Conservation (phyloP, 1,140 invertebrate genomes). For the Ceratina japonica region DNA sequence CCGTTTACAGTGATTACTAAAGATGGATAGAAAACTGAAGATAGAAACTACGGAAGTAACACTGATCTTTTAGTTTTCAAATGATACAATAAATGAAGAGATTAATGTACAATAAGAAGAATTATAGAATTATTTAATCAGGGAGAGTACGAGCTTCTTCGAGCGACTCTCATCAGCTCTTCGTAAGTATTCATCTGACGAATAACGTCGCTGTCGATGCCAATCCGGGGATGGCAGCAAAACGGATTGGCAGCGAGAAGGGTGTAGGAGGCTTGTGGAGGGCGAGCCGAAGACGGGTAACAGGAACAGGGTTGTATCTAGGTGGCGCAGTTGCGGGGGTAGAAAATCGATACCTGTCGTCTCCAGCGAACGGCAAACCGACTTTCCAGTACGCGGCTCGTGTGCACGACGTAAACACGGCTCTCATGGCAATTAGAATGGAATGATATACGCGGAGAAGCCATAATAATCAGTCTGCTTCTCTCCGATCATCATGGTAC, state of each 20-base stretch:
- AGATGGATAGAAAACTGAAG: too few species aligned
- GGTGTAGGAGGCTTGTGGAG: conserved; percentile 43
- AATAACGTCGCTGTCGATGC: conserved; percentile 25
- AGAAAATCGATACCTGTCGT: conserved; percentile 78
- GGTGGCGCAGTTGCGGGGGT: conserved; percentile 61
- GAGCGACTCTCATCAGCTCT: too few species aligned
- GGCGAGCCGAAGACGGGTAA: conserved; percentile 37
- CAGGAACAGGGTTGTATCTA: conserved; percentile 56
- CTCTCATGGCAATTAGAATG: conserved; percentile 68
- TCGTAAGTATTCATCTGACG: conserved; percentile 48
- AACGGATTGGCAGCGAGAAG: conserved; percentile 52
- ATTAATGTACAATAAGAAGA: too few species aligned
- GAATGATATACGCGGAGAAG: conserved; percentile 69
- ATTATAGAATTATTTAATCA: too few species aligned
- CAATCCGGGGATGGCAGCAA: conserved; percentile 32
- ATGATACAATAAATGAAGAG: too few species aligned
- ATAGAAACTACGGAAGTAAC: too few species aligned
- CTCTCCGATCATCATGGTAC: conserved; percentile 62
- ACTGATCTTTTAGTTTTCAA: too few species aligned
- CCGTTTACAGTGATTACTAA: too few species aligned
- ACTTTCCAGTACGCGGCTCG: conserved; percentile 75
- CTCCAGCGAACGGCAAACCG: conserved; percentile 67
- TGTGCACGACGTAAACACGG: conserved; percentile 77
- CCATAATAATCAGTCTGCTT: conserved; percentile 16
- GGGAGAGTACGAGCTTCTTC: too few species aligned